A percentile compares a stretch with the other conserved stretches of the same genome.
Conservation (phyloP, 2,113 vertebrate species). For the Xenus cinereus region DNA sequence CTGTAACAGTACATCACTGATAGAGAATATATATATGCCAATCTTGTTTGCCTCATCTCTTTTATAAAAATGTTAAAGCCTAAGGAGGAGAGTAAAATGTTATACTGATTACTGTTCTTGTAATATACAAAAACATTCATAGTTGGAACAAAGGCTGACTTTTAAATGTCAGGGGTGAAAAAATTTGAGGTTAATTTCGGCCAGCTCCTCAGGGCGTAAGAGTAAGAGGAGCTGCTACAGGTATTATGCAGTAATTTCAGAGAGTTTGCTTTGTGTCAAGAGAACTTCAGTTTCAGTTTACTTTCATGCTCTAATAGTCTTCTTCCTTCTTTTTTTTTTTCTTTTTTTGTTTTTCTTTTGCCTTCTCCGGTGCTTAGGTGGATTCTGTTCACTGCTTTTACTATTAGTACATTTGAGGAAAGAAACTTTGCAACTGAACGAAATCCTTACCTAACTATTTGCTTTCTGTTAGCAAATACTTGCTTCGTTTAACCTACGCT, state of each 20-base stretch:
- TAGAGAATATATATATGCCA: not conserved
- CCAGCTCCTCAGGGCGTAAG: not conserved
- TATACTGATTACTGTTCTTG: not conserved
- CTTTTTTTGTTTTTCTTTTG: not conserved
- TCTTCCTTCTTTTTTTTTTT: not conserved
- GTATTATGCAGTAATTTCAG: not conserved
- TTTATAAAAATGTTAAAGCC: not conserved
- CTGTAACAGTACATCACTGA: not conserved
- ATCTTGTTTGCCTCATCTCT: not conserved
- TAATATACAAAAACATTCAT: not conserved
- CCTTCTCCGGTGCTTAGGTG: not conserved
- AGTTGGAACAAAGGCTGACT: not conserved
- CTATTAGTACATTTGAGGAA: not conserved
- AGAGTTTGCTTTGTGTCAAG: not conserved
- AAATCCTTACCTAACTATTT: not conserved
- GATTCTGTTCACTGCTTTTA: not conserved
- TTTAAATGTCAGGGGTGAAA: not conserved
- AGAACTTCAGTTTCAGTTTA: not conserved
- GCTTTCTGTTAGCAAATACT: not conserved
- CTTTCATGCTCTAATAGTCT: not conserved
- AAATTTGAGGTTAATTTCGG: not conserved
- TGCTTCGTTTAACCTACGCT: not conserved
- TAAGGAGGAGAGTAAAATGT: not conserved
- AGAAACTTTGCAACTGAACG: not conserved
- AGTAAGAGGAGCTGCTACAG: not conserved